phyloP scores from a whole-genome alignment of 2,888 invertebrate species.

The Gortyna flavago region DNA sequence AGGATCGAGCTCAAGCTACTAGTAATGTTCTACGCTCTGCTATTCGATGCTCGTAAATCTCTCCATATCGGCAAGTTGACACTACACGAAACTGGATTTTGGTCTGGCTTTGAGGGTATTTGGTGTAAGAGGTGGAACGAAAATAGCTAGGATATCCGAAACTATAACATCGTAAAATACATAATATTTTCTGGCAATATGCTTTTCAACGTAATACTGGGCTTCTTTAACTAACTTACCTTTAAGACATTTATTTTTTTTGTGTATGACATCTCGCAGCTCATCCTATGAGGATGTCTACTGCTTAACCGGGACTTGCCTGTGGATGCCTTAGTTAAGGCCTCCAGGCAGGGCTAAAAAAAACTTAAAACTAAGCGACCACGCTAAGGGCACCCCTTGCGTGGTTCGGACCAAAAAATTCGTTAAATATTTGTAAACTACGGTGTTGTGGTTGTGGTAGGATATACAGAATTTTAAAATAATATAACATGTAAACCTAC shows the following conservation, averaged over 20 bases:
- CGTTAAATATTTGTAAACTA: no score
- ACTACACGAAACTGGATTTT: slow-evolving; percentile 36
- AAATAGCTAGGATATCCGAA: slow-evolving; percentile 30
- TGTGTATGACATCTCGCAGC: no score
- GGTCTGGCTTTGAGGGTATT: slow-evolving; percentile 23
- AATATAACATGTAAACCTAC: neutral
- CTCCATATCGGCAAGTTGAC: slow-evolving; percentile 46
- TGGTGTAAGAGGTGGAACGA: slow-evolving; percentile 9
- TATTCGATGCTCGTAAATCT: slow-evolving; percentile 62
- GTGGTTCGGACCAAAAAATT: no score
- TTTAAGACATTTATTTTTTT: no score
- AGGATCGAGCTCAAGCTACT: slow-evolving; percentile 22
- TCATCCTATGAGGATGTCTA: no score
- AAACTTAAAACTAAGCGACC: no score
- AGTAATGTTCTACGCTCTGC: slow-evolving; percentile 50
- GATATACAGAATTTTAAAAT: neutral
- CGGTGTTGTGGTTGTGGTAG: neutral
- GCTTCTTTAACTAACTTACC: neutral
- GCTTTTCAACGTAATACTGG: neutral
- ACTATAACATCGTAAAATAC: neutral
- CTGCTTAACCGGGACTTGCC: no score
- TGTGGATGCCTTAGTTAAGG: no score
- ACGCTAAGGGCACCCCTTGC: no score
- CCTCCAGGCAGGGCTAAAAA: no score
- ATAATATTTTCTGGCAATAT: neutral